These are phyloP conservation scores for Felis catus DNA, from an alignment of 2,113 vertebrate genomes.

Conservation along the genomic window F.catus_Fca126_mat1.0 CM031411.1:107858001-107858500, in stretches of 20 bases:
- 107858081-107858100: neutral
- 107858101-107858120: neutral
- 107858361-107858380: neutral
- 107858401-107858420: neutral
- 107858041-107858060: neutral
- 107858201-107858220: neutral
- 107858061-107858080: neutral
- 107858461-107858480: neutral
- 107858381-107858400: neutral
- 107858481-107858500: slow-evolving; percentile 25
- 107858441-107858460: slow-evolving; percentile 44
- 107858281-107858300: neutral
- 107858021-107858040: neutral
- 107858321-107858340: neutral
- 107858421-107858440: neutral
- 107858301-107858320: neutral
- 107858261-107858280: neutral
- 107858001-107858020: slow-evolving; percentile 23
- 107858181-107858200: neutral
- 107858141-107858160: neutral
- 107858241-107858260: neutral
- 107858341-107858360: neutral
- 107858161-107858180: neutral
- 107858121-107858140: neutral
- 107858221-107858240: neutral